Conservation (phyloP, 2,797 vertebrate species). For the Ambastaia sidthimunki region DNA sequence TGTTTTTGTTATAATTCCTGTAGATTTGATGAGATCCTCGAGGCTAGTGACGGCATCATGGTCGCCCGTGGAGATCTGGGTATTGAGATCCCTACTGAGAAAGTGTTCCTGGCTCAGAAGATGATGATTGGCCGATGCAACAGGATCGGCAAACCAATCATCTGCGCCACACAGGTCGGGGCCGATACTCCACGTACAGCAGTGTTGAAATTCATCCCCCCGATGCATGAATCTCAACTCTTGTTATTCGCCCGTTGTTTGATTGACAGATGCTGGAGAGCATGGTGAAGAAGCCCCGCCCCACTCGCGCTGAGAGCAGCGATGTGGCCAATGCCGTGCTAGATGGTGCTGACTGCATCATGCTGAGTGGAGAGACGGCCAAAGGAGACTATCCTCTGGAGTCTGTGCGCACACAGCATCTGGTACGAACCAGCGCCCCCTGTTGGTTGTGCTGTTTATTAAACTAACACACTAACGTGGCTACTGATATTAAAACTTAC, state of each 20-base stretch:
- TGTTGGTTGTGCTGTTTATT: slow-evolving; percentile 1
- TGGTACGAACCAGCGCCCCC: slow-evolving; percentile 79
- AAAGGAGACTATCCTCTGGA: slow-evolving; percentile 98
- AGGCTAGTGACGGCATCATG: slow-evolving; percentile 98
- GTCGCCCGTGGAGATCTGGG: slow-evolving; percentile 96
- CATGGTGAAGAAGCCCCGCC: slow-evolving; percentile 98
- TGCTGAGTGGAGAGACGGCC: slow-evolving; percentile 95
- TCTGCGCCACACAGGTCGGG: slow-evolving; percentile 97
- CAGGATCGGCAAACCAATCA: slow-evolving; percentile 93
- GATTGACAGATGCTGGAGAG: slow-evolving; percentile 99
- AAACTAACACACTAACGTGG: slow-evolving; percentile 9
- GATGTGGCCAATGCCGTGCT: slow-evolving; percentile 90
- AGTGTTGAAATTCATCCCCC: not conserved
- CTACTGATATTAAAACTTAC: not conserved
- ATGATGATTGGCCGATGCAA: slow-evolving; percentile 99
- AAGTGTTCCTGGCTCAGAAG: slow-evolving; percentile 97
- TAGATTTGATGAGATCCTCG: slow-evolving; percentile 98
- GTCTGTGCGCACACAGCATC: slow-evolving; percentile 95
- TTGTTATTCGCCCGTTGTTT: no score
- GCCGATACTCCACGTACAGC: no score
- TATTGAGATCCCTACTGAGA: slow-evolving; percentile 97
- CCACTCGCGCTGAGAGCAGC: slow-evolving; percentile 93
- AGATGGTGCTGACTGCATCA: slow-evolving; percentile 93
- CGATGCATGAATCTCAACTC: no score
- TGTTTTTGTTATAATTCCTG: no score